Evolutionary conservation across 1,140 invertebrate genomes (phyloP), one percentile per base, ranked within the genome.

Genomic region (Pteromalus puparum): DNA sequence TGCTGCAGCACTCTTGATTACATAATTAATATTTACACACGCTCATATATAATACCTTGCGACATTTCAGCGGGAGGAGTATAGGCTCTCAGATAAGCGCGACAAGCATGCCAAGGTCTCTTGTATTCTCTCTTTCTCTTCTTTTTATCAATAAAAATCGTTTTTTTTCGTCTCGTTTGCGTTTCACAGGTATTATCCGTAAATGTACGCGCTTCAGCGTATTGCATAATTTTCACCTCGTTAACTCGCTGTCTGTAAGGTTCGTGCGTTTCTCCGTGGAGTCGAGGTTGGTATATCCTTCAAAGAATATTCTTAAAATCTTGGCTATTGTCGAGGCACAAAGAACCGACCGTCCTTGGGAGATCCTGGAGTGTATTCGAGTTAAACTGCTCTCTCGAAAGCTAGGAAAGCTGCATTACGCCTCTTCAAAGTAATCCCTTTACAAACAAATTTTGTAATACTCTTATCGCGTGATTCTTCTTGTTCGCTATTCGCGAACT

Each of bases 21-120:
- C 28, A 72, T 18, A 53, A 78, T 78, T 78, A 83, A 78, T 83
- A 72, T 78, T 83, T 83, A 30, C 75, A 53, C 6, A 1, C 18
- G 18, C 9, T 5, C 72, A 28, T 78, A 83, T 38, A 72, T 83
- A 24, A 70, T 24, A 26, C 0, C 15, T n/a, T 30, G n/a, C 30
- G 30, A 34, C 30, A 3, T 38, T 21, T 61, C 34, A 15, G n/a
- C 78, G 26, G 21, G 15, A 21, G 53, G 53, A 65, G n/a, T 48
- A 24, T 70, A 38, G 21, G 26, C 30, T 15, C n/a, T 38, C 26
- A 46, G 74, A 83, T 83, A 83, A 83, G 61, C 28, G 42, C 15
- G 38, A 24, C 1, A 77, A 68, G 53, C 28, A 65, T 53, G 75
- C 30, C 82, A 83, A 83, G 75, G 82, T 78, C 46, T 77, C 26